These are phyloP conservation scores for Syncerus caffer DNA, from an alignment of 2,797 vertebrate species.

Conservation along the genomic window DNA sequence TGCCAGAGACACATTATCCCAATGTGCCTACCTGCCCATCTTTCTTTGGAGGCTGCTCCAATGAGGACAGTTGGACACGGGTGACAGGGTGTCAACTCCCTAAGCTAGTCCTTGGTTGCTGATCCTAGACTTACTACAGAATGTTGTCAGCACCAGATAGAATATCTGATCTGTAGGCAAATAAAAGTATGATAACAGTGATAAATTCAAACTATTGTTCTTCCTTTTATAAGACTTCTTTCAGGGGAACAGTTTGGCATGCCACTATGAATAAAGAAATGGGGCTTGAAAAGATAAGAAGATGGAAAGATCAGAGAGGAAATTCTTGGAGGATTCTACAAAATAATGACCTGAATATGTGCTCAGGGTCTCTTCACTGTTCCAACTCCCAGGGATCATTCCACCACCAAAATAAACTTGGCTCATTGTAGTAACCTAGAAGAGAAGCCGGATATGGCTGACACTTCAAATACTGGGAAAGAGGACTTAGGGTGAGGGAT, in stretches of 20 bases:
- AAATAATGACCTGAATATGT: not conserved
- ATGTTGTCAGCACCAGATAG: not conserved
- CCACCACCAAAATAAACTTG: not conserved
- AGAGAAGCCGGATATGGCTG: not conserved
- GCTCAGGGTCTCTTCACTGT: not conserved
- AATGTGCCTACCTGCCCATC: no score
- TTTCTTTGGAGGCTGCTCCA: not conserved
- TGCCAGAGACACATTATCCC: not conserved
- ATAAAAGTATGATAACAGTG: not conserved
- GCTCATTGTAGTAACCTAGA: not conserved
- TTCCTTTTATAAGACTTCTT: not conserved
- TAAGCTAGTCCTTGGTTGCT: not conserved
- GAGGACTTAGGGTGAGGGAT: not conserved
- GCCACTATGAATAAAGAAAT: not conserved
- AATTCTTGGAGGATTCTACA: not conserved
- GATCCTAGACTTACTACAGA: not conserved
- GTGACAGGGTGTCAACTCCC: not conserved
- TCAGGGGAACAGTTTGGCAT: not conserved
- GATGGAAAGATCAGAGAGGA: not conserved
- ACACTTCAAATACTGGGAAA: not conserved
- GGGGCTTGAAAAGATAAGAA: not conserved
- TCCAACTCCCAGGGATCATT: not conserved
- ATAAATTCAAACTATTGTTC: not conserved
- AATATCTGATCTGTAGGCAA: not conserved
- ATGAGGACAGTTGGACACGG: fast-evolving